Evolutionary conservation across 1,140 invertebrate genomes (phyloP).

Genomic region (Psilanteris sp.): DNA sequence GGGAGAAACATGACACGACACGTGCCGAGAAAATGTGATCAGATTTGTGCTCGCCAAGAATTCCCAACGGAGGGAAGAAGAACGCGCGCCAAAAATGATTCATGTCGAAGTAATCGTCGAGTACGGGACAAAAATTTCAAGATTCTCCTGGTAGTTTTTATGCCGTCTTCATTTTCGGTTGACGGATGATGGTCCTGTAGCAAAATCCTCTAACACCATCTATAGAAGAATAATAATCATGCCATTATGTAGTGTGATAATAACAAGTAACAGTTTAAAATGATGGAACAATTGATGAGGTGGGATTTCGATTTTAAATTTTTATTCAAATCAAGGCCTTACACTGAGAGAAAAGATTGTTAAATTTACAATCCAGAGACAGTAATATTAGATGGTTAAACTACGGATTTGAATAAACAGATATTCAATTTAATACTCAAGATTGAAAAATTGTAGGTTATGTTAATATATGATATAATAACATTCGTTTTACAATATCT

Average conservation of each 20-base stretch:
- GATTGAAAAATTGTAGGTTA: too few relatives aligned
- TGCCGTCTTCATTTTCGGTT: constrained; percentile 23
- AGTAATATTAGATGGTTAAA: too few relatives aligned
- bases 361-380: too few relatives aligned
- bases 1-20: constrained; percentile 57
- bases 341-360: too few relatives aligned
- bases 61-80: constrained; percentile 22
- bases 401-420: too few relatives aligned
- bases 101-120: constrained; percentile 58
- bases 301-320: too few relatives aligned
- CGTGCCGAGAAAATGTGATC: constrained; percentile 60
- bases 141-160: constrained; percentile 3
- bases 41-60: constrained; percentile 56
- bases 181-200: constrained; percentile 6
- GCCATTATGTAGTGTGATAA: too few relatives aligned
- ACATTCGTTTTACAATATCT: too few relatives aligned
- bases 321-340: too few relatives aligned
- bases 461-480: too few relatives aligned
- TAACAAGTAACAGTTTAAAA: too few relatives aligned
- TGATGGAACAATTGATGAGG: not conserved
- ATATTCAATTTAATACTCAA: too few relatives aligned
- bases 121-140: constrained; percentile 37
- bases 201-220: not conserved
- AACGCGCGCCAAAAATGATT: constrained; percentile 51
- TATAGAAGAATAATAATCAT: not conserved